phyloP scores from a whole-genome alignment of 1,140 invertebrate species.

The Drosophila mayri region DNA sequence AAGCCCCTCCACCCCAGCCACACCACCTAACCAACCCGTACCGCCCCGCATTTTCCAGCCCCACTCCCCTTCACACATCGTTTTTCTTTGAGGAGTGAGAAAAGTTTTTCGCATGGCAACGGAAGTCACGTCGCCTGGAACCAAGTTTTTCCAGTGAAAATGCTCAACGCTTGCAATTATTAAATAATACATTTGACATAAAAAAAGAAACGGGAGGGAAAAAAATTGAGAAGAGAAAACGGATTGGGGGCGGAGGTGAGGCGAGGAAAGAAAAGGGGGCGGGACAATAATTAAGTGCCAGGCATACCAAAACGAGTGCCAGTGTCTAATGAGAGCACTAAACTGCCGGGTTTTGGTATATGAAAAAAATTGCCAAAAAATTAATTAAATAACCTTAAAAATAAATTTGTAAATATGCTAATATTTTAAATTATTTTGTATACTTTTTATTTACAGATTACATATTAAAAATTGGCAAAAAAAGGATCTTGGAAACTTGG shows the following conservation, averaged over 20 bases:
- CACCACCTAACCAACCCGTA: neutral
- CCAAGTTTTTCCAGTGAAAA: constrained; percentile 68
- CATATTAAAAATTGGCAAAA: neutral
- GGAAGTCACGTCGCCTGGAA: constrained; percentile 70
- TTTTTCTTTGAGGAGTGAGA: constrained; percentile 3
- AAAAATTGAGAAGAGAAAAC: neutral
- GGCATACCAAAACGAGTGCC: constrained; percentile 7
- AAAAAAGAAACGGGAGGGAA: neutral
- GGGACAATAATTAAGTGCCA: constrained; percentile 30
- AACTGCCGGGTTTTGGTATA: neutral
- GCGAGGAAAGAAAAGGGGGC: constrained; percentile 16
- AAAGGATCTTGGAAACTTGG: neutral
- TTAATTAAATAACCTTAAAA: too few relatives aligned
- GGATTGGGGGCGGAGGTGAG: constrained; percentile 13
- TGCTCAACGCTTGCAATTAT: constrained; percentile 47
- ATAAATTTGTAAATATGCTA: neutral
- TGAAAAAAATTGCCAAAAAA: neutral
- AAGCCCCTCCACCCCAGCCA: constrained; percentile 11
- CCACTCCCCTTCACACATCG: neutral
- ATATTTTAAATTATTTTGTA: neutral
- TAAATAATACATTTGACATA: constrained; percentile 59
- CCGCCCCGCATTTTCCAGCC: constrained; percentile 9
- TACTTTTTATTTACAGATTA: neutral
- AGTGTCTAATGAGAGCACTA: neutral
- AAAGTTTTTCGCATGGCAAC: constrained; percentile 74